phyloP scores from a whole-genome alignment of 1,140 invertebrate genomes.

The Acyrthosiphon pisum region DNA sequence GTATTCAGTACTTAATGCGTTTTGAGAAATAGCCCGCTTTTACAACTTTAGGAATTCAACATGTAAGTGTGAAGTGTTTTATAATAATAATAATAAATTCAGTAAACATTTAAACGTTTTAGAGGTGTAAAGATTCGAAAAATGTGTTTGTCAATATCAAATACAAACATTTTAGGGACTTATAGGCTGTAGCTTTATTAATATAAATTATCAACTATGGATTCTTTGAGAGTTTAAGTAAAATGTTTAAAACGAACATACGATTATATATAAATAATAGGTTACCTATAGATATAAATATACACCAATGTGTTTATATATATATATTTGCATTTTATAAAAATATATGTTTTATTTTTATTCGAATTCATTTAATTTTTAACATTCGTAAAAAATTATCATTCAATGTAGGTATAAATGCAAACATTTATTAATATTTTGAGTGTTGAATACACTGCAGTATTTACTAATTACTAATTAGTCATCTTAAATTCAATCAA shows the following conservation, averaged over 20 bases:
- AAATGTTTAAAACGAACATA: no score
- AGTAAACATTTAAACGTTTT: background rate
- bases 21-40: background rate
- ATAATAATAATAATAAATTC: background rate
- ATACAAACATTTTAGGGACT: background rate
- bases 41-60: background rate
- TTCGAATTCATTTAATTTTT: background rate
- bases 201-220: background rate
- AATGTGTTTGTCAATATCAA: background rate
- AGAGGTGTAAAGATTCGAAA: background rate
- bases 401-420: background rate
- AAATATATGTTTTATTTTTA: background rate
- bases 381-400: background rate
- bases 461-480: background rate
- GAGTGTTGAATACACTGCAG: background rate
- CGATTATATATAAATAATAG: background rate
- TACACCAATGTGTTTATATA: no score
- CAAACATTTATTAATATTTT: background rate
- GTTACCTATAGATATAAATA: no score
- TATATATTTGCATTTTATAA: no score
- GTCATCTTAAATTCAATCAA: background rate
- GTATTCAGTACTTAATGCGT: background rate
- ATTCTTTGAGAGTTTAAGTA: background rate
- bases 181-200: background rate
- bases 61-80: background rate